phyloP scores from a whole-genome alignment of 2,888 invertebrate species.

The Drosophila greeni region DNA sequence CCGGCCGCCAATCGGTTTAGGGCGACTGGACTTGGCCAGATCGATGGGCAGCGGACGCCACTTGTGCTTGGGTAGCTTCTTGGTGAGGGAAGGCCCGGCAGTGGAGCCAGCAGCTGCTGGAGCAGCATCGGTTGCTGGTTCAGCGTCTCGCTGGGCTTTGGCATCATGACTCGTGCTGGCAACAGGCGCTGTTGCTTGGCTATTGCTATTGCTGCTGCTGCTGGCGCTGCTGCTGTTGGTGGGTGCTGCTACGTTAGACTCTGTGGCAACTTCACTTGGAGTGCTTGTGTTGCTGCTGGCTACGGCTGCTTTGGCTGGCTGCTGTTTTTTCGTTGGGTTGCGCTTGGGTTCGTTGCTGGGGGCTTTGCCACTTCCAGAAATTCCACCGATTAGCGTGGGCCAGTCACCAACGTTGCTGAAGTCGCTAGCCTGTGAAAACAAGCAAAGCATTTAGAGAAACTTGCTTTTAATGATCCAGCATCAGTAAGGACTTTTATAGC shows the following conservation, averaged over 20 bases:
- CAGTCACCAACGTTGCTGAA: slow-evolving; percentile 94
- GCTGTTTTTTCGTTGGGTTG: slow-evolving; percentile 65
- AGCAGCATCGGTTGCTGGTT: slow-evolving; percentile 51
- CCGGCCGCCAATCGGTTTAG: slow-evolving; percentile 82
- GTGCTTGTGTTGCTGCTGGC: slow-evolving; percentile 31
- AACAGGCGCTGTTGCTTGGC: slow-evolving; percentile 40
- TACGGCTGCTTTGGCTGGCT: slow-evolving; percentile 54
- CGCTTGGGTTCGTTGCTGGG: slow-evolving; percentile 78
- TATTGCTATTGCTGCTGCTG: slow-evolving; percentile 38
- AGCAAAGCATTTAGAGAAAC: not conserved
- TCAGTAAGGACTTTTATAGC: not conserved
- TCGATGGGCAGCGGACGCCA: slow-evolving; percentile 96
- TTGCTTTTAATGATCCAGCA: not conserved
- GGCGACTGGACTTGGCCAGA: slow-evolving; percentile 83
- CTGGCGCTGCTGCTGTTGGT: slow-evolving; percentile 40
- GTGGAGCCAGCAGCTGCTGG: slow-evolving; percentile 61
- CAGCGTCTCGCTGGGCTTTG: slow-evolving; percentile 63
- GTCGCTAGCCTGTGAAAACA: slow-evolving; percentile 85
- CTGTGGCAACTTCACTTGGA: slow-evolving; percentile 48
- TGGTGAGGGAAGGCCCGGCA: slow-evolving; percentile 70
- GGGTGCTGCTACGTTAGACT: slow-evolving; percentile 42
- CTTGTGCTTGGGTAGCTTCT: slow-evolving; percentile 83
- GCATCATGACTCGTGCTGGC: slow-evolving; percentile 67
- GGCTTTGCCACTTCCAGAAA: slow-evolving; percentile 80
- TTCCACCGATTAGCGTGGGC: slow-evolving; percentile 87